Base-by-base conservation (phyloP, 2,113 vertebrate genomes). In the Spheniscus mendiculus region DNA sequence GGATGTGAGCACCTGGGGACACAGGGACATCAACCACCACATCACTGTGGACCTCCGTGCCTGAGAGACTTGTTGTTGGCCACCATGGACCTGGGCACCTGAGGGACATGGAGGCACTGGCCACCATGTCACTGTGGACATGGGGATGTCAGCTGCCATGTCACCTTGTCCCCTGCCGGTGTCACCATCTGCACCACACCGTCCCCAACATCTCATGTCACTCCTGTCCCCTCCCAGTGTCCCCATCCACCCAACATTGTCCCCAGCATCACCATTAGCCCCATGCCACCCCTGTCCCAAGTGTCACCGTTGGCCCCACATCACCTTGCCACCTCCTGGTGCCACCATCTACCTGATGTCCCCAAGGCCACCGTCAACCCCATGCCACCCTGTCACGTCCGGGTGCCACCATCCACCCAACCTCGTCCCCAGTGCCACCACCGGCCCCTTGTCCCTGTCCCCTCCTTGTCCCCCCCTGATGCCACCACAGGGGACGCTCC, bases 311-410 rank as follows among this genome's bases (percentile, higher is more conserved):
- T 58, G 19, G 55, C 30, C 23, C 29, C 5, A 4, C 2, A 4
- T 36, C 27, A 12, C 27, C 36, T 5, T 25, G 44, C 16, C 42
- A 3, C 42, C 52, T 59, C 32, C 32, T 5, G 16, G 20, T 11
- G 36, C 11, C 83, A 56, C 83, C 44, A 6, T 9, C 4, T 0
- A 1, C 11, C 3, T 0, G 0, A 22, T 9, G 26, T 32, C 63
- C 20, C 65, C 74, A 21, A 25, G 5, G 56, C 18, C 53, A 55
- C 27, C 25, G 14, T 10, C 15, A 16, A 18, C 70, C 36, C 36
- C 13, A 11, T 9, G 17, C 10, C 49, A 40, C 49, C 36, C 27
- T 40, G 50, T 17, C 70, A 32, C 15, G 50, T 29, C 67, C 4
- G 1, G 22, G 15, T 38, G 62, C 40, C 79, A 56, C 42, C 27